Base-by-base conservation (phyloP, 2,888 invertebrate species). In the Cyclophora punctaria region DNA sequence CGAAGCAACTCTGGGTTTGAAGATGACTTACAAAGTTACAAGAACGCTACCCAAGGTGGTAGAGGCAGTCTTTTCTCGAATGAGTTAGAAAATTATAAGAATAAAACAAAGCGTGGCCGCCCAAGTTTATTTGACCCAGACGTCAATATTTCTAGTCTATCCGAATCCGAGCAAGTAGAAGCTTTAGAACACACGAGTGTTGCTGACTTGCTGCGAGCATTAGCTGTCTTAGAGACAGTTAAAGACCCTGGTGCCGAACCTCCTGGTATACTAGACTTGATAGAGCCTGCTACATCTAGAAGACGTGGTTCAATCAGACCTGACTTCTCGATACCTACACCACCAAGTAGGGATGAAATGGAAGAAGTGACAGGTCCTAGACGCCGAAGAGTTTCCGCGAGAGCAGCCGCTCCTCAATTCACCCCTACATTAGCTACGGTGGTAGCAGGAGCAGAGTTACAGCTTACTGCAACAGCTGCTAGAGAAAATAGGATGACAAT, bases 171-270 rank as follows among this genome's bases (percentile, higher is more conserved):
- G 57, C 90, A 91, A 63, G 89, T 91, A 4, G 90, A 90, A 65
- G 90, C 95, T 6, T 81, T 96, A 50, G 96, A 96, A 75, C 93
- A 95, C 64, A 96, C 96, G 0, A 94, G 95, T 34, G 90, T 96
- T 7, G 96, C 95, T 1, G 95, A 96, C 78, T 90, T 96, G 49
- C 89, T 96, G 35, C 89, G 95, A 50, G 95, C 95, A 0, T 79
- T 96, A 46, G 93, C 94, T 46, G 91, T 92, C n/a, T 85, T 95
- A 60, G 86, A 88, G 60, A 85, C 87, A 3, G 83, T 79, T 7
- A 71, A 72, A 5, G 57, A 59, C 41, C 49, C 51, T 44, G 46
- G 50, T 0, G 57, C 58, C 34, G 73, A 74, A 7, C 58, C 76
- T 5, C 62, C 75, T 2, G 73, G 80, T 0, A 59, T 83, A 44